Percentiles rank a stretch among this genome's conserved stretches.
These are phyloP conservation scores for Cydia amplana DNA, from an alignment of 1,140 invertebrate species.

Conservation along the genomic window DNA sequence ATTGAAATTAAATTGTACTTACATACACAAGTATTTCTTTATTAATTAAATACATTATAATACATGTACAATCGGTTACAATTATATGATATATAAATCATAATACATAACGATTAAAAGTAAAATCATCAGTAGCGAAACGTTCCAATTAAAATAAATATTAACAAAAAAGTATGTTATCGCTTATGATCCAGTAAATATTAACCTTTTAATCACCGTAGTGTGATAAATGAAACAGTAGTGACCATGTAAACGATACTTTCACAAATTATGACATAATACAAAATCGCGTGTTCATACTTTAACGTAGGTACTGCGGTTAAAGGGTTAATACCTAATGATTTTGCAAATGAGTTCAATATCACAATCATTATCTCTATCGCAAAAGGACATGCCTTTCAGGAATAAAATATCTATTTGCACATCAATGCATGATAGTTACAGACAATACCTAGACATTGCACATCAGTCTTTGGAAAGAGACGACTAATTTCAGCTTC, in stretches of 20 bases:
- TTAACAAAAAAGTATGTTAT: slow-evolving; percentile 38
- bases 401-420: not conserved
- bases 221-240: not conserved
- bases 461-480: no score
- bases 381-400: not conserved
- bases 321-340: not conserved
- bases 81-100: slow-evolving; percentile 46
- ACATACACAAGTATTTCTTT: slow-evolving; percentile 25
- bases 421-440: not conserved
- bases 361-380: not conserved
- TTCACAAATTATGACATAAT: not conserved
- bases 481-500: no score
- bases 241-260: not conserved
- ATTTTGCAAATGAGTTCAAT: not conserved
- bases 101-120: slow-evolving; percentile 16
- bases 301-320: not conserved
- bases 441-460: no score
- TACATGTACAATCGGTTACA: slow-evolving; percentile 59
- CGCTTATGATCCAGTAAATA: not conserved
- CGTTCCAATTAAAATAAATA: slow-evolving; percentile 41
- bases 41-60: slow-evolving; percentile 42
- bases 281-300: not conserved
- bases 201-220: not conserved
- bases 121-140: slow-evolving; percentile 19
- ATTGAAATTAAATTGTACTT: not conserved